Evolutionary conservation across 2,888 invertebrate genomes (phyloP).

Genomic region (Drosophila subsilvestris): DNA sequence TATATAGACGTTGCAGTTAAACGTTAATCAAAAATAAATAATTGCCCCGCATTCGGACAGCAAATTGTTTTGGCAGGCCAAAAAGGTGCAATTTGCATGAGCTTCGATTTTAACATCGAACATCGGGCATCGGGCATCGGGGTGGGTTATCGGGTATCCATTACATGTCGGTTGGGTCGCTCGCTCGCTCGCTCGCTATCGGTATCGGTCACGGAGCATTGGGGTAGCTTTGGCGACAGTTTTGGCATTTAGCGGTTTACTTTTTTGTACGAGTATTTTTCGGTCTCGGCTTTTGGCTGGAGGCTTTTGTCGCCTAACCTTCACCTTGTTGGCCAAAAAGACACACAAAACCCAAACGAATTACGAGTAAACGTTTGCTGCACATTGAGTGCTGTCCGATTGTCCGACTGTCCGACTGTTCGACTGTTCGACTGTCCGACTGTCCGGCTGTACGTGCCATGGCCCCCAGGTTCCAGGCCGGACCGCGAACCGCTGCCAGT

Average conservation of each 20-base stretch:
- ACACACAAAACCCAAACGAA: slow-evolving; percentile 40
- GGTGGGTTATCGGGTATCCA: not conserved
- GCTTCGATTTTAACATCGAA: not conserved
- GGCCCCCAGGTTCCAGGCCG: slow-evolving; percentile 45
- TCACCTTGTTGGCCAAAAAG: slow-evolving; percentile 71
- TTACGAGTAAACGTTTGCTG: slow-evolving; percentile 35
- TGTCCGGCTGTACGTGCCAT: slow-evolving; percentile 39
- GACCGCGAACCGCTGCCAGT: slow-evolving; percentile 32
- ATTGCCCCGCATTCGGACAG: slow-evolving; percentile 5
- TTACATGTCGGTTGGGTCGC: not conserved
- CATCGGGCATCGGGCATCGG: too few species aligned
- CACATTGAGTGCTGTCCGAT: slow-evolving; percentile 28
- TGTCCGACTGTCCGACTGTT: not conserved
- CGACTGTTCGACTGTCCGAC: not conserved
- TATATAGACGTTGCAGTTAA: slow-evolving; percentile 11
- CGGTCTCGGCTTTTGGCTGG: slow-evolving; percentile 5
- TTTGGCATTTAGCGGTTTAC: not conserved
- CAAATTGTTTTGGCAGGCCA: slow-evolving; percentile 3
- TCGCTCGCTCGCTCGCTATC: too few species aligned
- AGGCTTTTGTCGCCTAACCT: slow-evolving; percentile 61
- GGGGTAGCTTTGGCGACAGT: not conserved
- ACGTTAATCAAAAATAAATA: slow-evolving; percentile 10
- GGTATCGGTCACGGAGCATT: slow-evolving; percentile 1
- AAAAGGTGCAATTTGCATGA: slow-evolving; percentile 12
- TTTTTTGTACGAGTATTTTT: not conserved